Evolutionary conservation across 2,888 invertebrate species (phyloP).

Genomic region (Lepidocyrtinus sp.): DNA sequence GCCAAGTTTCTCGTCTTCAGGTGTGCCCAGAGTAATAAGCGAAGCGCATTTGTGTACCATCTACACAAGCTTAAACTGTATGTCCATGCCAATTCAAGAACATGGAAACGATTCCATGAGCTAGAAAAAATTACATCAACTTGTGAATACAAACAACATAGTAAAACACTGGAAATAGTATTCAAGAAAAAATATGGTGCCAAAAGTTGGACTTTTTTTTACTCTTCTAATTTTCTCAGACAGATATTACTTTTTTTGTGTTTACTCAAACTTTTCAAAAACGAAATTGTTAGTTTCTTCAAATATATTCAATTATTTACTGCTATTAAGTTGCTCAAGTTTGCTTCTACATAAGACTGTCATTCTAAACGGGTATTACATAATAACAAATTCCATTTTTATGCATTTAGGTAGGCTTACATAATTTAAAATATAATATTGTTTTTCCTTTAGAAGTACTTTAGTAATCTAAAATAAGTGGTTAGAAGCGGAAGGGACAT

Average conservation of each 20-base stretch:
- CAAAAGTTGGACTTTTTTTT: not conserved
- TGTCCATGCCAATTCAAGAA: conserved; percentile 15
- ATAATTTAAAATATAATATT: no score
- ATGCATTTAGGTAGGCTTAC: no score
- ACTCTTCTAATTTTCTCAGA: not conserved
- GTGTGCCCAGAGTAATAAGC: conserved; percentile 30
- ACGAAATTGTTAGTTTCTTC: not conserved
- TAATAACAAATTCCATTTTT: no score
- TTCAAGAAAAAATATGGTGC: conserved; percentile 16
- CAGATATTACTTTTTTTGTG: conserved; percentile 3
- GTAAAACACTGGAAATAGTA: no score
- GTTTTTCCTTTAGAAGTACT: no score
- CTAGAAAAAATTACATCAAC: not conserved
- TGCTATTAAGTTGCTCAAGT: no score
- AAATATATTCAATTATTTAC: conserved; percentile 1
- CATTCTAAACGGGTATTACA: no score
- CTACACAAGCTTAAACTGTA: no score
- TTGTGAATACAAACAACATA: conserved; percentile 24
- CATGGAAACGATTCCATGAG: conserved; percentile 27
- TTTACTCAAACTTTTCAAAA: not conserved
- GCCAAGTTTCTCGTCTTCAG: no score
- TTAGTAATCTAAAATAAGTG: not conserved
- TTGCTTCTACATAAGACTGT: no score
- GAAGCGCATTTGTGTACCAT: no score
- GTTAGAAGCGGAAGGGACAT: conserved; percentile 7